These are phyloP conservation scores for Troides helena DNA, from an alignment of 2,888 invertebrate species.

Conservation along the genomic window DNA sequence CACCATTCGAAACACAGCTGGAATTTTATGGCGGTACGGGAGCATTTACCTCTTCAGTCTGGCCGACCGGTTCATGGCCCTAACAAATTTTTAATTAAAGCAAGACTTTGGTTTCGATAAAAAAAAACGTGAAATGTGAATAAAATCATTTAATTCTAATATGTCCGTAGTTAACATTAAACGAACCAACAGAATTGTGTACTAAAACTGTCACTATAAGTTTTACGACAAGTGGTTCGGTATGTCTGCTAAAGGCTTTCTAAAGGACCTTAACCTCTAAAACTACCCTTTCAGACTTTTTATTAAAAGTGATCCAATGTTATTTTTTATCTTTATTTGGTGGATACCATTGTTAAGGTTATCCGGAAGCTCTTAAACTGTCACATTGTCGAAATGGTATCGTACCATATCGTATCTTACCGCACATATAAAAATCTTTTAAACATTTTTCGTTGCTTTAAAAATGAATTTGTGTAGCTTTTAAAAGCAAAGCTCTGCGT, in stretches of 20 bases:
- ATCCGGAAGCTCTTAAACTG: background rate
- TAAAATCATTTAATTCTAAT: conserved; percentile 1
- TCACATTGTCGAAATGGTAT: no score
- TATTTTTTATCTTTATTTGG: background rate
- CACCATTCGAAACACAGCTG: background rate
- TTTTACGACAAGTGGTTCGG: conserved; percentile 18
- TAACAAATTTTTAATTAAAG: background rate
- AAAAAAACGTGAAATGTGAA: background rate
- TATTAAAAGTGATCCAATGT: conserved; percentile 22
- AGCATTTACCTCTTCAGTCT: background rate
- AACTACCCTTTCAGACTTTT: conserved; percentile 17
- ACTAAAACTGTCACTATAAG: conserved; percentile 23
- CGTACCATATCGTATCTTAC: no score
- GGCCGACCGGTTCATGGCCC: background rate
- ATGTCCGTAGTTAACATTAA: background rate
- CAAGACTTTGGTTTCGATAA: background rate
- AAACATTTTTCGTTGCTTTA: no score
- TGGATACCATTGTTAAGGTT: background rate
- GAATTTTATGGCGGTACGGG: background rate
- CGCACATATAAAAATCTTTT: no score
- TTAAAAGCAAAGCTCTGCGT: no score
- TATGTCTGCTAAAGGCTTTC: conserved; percentile 4
- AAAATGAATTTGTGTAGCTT: no score
- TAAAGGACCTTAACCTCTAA: conserved; percentile 19
- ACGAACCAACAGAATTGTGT: conserved; percentile 13